A percentile compares a stretch with the other conserved stretches of the same genome.
Conservation (phyloP, 2,797 vertebrate species). For the Paratrypauchen microcephalus region DNA sequence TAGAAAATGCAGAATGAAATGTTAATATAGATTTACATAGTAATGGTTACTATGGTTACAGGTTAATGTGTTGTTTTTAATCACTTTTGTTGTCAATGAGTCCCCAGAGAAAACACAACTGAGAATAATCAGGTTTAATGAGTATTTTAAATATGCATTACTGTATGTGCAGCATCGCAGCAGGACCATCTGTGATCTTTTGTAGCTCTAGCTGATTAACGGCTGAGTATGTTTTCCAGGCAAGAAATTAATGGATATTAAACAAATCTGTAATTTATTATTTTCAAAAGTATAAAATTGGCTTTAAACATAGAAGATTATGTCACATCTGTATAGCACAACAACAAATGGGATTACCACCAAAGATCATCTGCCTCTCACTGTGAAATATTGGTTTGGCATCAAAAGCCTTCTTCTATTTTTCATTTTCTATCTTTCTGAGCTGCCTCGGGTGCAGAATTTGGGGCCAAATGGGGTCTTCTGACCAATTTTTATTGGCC, state of each 20-base stretch:
- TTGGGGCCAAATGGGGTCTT: not conserved
- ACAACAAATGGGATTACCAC: not conserved
- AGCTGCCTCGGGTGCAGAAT: not conserved
- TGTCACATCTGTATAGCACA: no score
- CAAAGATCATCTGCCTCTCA: not conserved
- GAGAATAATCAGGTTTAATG: not conserved
- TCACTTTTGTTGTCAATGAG: conserved; percentile 8
- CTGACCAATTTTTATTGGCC: no score
- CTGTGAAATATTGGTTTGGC: not conserved
- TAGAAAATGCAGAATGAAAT: no score
- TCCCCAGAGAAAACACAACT: not conserved
- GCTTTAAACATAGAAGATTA: no score
- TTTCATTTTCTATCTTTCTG: not conserved
- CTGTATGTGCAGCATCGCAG: not conserved
- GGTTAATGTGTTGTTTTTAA: conserved; percentile 1
- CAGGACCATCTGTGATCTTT: not conserved
- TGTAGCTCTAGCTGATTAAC: not conserved
- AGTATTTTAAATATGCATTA: conserved; percentile 4
- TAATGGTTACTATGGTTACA: no score
- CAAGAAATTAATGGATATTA: not conserved
- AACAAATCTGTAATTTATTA: no score
- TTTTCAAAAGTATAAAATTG: no score
- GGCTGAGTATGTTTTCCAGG: not conserved
- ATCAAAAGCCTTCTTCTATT: not conserved
- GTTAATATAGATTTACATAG: conserved; percentile 8